Evolutionary conservation across 2,113 vertebrate genomes (phyloP).

Genomic region (Pseudonaja textilis): DNA sequence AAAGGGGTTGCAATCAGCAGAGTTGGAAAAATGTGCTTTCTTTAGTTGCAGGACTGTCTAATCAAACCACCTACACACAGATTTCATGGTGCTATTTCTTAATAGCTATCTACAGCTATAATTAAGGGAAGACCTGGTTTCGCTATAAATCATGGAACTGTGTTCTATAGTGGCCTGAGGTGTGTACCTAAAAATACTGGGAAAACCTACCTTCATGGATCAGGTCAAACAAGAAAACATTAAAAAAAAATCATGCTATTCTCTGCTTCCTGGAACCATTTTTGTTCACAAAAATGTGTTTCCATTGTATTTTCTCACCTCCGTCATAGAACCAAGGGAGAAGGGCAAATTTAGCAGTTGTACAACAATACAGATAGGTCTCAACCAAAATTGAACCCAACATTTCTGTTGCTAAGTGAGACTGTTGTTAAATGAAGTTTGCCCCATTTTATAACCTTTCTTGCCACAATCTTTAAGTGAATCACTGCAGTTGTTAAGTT

Average conservation of each 20-base stretch:
- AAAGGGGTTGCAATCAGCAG: slow-evolving; percentile 41
- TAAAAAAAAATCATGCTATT: not conserved
- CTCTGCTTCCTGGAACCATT: not conserved
- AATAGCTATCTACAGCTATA: slow-evolving; percentile 46
- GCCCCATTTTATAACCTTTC: not conserved
- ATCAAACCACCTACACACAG: slow-evolving; percentile 61
- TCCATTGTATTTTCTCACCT: rapidly evolving
- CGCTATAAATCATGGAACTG: slow-evolving; percentile 16
- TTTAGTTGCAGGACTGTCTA: slow-evolving; percentile 47
- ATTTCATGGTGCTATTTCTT: slow-evolving; percentile 30
- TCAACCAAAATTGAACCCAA: not conserved
- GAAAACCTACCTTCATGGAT: slow-evolving; percentile 14
- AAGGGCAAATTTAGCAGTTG: slow-evolving; percentile 46
- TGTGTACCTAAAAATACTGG: slow-evolving; percentile 49
- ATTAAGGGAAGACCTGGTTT: slow-evolving; percentile 54
- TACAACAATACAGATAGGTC: not conserved
- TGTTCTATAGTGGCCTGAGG: slow-evolving; percentile 11
- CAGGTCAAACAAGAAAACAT: not conserved
- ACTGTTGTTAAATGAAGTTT: not conserved
- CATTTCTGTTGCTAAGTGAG: not conserved
- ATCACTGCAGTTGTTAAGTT: not conserved
- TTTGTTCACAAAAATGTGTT: not conserved
- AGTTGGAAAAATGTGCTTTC: slow-evolving; percentile 42
- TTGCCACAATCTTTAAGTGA: not conserved
- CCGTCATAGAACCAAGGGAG: not conserved